phyloP scores from a whole-genome alignment of 2,797 vertebrate species.

The Gephyroberyx darwinii region DNA sequence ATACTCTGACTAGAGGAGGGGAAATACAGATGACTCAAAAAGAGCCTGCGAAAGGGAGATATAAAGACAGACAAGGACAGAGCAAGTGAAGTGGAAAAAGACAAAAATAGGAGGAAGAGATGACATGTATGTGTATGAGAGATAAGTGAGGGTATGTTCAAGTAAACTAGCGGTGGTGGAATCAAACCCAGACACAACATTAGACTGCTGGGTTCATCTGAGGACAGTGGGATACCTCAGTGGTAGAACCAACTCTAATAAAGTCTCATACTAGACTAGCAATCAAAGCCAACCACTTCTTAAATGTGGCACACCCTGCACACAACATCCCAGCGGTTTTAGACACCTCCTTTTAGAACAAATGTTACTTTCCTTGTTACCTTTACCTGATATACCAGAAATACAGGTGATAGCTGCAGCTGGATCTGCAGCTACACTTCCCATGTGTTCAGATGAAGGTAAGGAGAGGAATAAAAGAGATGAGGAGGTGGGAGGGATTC shows the following conservation, averaged over 20 bases:
- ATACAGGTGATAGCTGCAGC: neutral
- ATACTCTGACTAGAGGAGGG: slow-evolving; percentile 46
- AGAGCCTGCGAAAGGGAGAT: slow-evolving; percentile 30
- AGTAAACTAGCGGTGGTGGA: slow-evolving; percentile 23
- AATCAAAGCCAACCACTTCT: slow-evolving; percentile 40
- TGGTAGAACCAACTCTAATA: slow-evolving; percentile 19
- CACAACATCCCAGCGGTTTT: slow-evolving; percentile 10
- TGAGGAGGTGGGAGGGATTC: slow-evolving; percentile 35
- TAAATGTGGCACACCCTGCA: slow-evolving; percentile 54
- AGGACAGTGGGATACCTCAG: slow-evolving; percentile 44
- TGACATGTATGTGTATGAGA: slow-evolving; percentile 13
- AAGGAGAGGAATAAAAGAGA: slow-evolving; percentile 15
- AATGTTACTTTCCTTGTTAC: slow-evolving; percentile 11
- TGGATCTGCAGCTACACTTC: slow-evolving; percentile 3
- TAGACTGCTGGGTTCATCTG: slow-evolving; percentile 37
- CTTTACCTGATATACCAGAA: neutral
- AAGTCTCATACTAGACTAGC: slow-evolving; percentile 24
- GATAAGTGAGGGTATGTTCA: slow-evolving; percentile 7
- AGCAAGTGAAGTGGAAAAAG: neutral
- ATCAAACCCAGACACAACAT: slow-evolving; percentile 37
- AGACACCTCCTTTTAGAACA: slow-evolving; percentile 34
- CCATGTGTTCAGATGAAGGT: slow-evolving; percentile 1
- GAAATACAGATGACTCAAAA: slow-evolving; percentile 24
- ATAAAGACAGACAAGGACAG: neutral
- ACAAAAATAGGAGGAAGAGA: slow-evolving; percentile 1